phyloP scores from a whole-genome alignment of 2,113 vertebrate genomes.

The Campylomormyrus numenius region DNA sequence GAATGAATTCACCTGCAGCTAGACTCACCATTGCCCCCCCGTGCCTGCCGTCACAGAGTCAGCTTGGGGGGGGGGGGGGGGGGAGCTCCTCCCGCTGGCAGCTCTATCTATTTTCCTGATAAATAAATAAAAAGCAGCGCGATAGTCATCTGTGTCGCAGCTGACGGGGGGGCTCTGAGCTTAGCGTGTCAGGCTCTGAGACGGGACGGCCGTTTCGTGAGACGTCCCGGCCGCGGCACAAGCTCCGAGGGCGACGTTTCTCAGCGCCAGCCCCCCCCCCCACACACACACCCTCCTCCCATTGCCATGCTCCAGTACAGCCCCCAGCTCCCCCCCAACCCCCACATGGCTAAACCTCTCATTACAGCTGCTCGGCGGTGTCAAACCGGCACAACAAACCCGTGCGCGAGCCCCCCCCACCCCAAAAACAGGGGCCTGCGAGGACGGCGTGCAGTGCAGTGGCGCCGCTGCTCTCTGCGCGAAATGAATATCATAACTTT shows the following conservation, averaged over 20 bases:
- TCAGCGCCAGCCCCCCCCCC: not conserved
- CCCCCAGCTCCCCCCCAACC: not conserved
- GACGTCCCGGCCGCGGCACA: not conserved
- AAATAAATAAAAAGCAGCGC: not conserved
- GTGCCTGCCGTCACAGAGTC: not conserved
- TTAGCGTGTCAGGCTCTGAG: not conserved
- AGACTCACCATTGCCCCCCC: not conserved
- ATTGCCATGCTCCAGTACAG: not conserved
- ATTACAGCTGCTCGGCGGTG: not conserved
- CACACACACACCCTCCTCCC: no score
- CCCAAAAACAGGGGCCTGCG: not conserved
- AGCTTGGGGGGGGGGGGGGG: not conserved
- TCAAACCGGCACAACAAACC: conserved; percentile 1
- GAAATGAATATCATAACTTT: conserved; percentile 30
- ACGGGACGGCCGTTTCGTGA: no score
- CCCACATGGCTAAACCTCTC: not conserved
- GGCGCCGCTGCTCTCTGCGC: not conserved
- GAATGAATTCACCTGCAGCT: not conserved
- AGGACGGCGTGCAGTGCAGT: not conserved
- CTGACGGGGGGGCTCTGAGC: not conserved
- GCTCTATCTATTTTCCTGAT: conserved; percentile 5
- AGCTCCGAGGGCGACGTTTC: not conserved
- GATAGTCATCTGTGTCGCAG: not conserved
- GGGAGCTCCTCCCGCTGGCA: not conserved
- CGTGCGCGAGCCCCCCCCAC: not conserved